These are phyloP conservation scores for Eospalax fontanierii DNA, from an alignment of 2,797 vertebrate genomes.

Conservation along the genomic window DNA sequence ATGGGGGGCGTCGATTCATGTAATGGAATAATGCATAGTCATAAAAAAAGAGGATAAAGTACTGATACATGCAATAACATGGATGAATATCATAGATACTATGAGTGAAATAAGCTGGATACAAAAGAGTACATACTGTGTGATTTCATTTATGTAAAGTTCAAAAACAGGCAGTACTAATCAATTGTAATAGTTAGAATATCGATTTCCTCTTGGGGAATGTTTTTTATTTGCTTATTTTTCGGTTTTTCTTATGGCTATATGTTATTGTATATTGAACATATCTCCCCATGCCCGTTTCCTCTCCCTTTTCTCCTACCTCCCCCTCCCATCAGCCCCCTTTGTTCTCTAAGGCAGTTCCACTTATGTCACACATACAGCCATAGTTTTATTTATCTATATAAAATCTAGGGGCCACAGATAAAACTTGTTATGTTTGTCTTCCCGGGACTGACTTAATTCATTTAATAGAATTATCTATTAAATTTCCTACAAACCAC, in stretches of 20 bases:
- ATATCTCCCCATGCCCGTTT: too few species aligned
- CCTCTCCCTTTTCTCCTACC: too few species aligned
- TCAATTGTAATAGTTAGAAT: slow-evolving; percentile 5
- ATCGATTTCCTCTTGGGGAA: not conserved
- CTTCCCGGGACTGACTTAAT: not conserved
- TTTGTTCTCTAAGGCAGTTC: too few species aligned
- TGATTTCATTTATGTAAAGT: too few species aligned
- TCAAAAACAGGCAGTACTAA: slow-evolving; percentile 20
- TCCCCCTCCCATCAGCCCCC: too few species aligned
- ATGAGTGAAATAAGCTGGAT: not conserved
- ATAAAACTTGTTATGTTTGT: not conserved
- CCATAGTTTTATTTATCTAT: not conserved
- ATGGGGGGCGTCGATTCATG: not conserved
- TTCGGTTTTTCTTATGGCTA: too few species aligned
- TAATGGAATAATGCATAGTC: not conserved
- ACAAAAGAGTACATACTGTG: not conserved
- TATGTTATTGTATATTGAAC: too few species aligned
- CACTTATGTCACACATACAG: not conserved
- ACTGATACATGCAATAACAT: not conserved
- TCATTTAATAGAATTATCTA: too few species aligned
- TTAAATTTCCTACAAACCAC: too few species aligned
- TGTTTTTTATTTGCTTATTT: too few species aligned
- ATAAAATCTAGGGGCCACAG: not conserved
- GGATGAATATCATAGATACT: not conserved
- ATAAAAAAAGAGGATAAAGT: not conserved